Conservation (phyloP, 1,140 invertebrate genomes). For the Babylonia areolata region DNA sequence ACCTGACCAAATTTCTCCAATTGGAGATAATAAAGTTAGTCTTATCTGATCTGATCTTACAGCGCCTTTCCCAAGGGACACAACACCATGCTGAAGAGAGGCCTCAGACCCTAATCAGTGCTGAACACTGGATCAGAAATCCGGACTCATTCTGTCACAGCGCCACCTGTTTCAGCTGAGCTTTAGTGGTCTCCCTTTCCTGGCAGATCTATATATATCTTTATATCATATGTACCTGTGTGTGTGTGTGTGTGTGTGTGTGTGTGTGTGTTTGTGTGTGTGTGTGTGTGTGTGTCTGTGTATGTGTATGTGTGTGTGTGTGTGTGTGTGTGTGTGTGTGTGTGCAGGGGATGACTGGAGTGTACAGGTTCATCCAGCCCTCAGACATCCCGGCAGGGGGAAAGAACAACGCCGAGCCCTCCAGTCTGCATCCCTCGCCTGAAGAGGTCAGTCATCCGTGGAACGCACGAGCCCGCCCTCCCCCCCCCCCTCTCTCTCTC, state of each 20-base stretch:
- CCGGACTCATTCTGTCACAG: too few relatives aligned
- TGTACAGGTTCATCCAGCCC: conserved; percentile 72
- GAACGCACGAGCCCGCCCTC: too few relatives aligned
- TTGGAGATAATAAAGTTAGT: too few relatives aligned
- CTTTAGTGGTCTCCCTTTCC: too few relatives aligned
- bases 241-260: conserved; percentile 2
- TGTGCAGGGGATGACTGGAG: conserved; percentile 67
- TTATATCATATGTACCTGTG: not conserved
- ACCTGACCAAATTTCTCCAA: too few relatives aligned
- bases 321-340: not conserved
- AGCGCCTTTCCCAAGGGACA: too few relatives aligned
- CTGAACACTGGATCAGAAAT: too few relatives aligned
- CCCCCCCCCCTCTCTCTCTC: not conserved
- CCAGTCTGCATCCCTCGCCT: conserved; percentile 39
- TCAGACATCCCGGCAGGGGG: conserved; percentile 73
- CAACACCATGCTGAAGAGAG: too few relatives aligned
- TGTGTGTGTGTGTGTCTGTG: not conserved
- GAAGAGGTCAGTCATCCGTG: conserved; percentile 62
- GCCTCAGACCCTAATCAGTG: too few relatives aligned
- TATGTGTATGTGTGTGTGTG: conserved; percentile 2
- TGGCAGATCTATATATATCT: not conserved
- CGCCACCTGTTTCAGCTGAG: too few relatives aligned
- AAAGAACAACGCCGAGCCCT: conserved; percentile 63
- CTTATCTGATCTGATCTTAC: too few relatives aligned
- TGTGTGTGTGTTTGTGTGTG: conserved; percentile 1